These are phyloP conservation scores for Trididemnum miniatum DNA, from an alignment of 23 tunicate species.

Conservation along the genomic window DNA sequence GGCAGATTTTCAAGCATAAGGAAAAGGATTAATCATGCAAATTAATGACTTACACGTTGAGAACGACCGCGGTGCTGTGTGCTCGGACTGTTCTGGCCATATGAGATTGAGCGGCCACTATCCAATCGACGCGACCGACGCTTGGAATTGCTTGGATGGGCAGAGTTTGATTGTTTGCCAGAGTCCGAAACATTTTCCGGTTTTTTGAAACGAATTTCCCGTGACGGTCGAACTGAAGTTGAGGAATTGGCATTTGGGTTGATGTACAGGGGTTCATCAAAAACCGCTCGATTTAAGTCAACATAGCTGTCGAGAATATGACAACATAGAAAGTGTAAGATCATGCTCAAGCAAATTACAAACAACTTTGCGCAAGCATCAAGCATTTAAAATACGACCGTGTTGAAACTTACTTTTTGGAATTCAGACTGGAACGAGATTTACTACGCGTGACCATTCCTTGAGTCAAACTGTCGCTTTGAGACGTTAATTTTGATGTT, in stretches of 20 bases:
- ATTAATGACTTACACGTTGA: not conserved
- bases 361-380: too few species aligned
- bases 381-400: too few species aligned
- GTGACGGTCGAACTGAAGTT: not conserved
- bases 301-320: not conserved
- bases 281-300: not conserved
- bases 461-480: conserved; percentile 12
- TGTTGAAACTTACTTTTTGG: conserved; percentile 49
- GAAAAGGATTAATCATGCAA: too few species aligned
- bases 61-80: not conserved
- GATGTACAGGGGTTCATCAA: not conserved
- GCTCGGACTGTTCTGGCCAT: not conserved
- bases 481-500: conserved; percentile 48
- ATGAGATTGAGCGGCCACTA: not conserved
- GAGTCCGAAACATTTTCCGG: not conserved
- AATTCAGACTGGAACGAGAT: conserved; percentile 24
- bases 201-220: not conserved
- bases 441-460: conserved; percentile 74
- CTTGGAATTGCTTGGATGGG: not conserved
- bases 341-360: too few species aligned
- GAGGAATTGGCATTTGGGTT: not conserved
- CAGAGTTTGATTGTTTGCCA: not conserved
- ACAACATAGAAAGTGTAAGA: too few species aligned
- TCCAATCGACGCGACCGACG: not conserved
- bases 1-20: too few species aligned